phyloP scores from a whole-genome alignment of 2,888 invertebrate genomes.

The Idaea straminata region DNA sequence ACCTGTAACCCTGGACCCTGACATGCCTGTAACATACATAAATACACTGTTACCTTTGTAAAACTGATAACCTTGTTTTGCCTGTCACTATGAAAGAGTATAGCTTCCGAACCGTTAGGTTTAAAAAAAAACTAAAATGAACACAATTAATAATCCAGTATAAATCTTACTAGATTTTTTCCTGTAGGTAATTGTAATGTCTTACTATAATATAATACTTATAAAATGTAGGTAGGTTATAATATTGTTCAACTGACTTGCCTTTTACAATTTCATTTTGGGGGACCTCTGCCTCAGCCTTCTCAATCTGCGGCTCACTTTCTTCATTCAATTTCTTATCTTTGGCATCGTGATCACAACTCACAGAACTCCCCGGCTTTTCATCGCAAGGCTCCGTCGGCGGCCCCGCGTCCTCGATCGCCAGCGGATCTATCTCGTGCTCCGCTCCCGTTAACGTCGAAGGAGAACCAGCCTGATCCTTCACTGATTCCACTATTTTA shows the following conservation, averaged over 20 bases:
- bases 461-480: slow-evolving; percentile 57
- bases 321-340: slow-evolving; percentile 47
- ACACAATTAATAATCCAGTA: too few species aligned
- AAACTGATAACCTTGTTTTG: too few species aligned
- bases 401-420: slow-evolving; percentile 53
- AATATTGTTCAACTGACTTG: slow-evolving; percentile 21
- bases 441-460: slow-evolving; percentile 46
- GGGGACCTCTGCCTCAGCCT: slow-evolving; percentile 38
- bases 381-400: slow-evolving; percentile 37
- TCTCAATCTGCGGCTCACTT: slow-evolving; percentile 47
- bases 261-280: slow-evolving; percentile 45
- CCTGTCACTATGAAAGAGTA: too few species aligned
- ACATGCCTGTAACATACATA: too few species aligned
- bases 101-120: too few species aligned
- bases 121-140: too few species aligned
- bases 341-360: slow-evolving; percentile 77
- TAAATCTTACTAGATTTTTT: too few species aligned
- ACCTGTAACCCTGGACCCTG: too few species aligned
- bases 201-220: background rate
- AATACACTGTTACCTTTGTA: too few species aligned
- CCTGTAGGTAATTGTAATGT: too few species aligned
- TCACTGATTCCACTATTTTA: slow-evolving; percentile 71
- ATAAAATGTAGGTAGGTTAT: background rate
- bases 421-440: slow-evolving; percentile 68
- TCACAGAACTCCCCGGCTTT: slow-evolving; percentile 40